Evolutionary conservation across 2,113 vertebrate genomes (phyloP).

Genomic region (Taxidea taxus): DNA sequence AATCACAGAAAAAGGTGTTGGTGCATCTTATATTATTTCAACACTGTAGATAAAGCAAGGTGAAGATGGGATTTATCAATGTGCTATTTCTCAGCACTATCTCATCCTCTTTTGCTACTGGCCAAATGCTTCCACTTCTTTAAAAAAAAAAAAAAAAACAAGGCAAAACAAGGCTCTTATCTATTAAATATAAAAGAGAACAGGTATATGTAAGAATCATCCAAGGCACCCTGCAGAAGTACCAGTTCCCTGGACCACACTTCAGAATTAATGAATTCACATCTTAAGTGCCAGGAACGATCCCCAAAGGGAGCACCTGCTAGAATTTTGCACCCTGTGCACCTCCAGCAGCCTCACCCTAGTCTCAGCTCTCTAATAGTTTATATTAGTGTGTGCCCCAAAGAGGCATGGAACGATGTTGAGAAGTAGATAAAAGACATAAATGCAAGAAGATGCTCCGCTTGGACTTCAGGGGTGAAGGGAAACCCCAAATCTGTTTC

Average conservation of each 20-base stretch:
- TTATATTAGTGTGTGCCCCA: neutral
- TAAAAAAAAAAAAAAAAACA: neutral
- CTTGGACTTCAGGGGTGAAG: neutral
- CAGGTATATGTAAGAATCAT: neutral
- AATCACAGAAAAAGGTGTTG: slow-evolving; percentile 16
- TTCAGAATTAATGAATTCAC: neutral
- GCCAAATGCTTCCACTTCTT: neutral
- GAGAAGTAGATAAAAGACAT: neutral
- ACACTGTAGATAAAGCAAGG: neutral
- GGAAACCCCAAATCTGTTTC: slow-evolving; percentile 29
- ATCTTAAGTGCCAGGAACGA: neutral
- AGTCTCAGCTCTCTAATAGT: neutral
- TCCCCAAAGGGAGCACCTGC: rapidly evolving
- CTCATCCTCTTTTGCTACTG: neutral
- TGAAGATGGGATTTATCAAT: neutral
- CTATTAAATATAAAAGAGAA: neutral
- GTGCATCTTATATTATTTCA: neutral
- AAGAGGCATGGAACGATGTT: neutral
- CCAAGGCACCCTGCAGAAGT: neutral
- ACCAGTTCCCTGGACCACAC: neutral
- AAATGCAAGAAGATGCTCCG: neutral
- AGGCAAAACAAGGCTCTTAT: neutral
- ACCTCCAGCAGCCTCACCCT: neutral
- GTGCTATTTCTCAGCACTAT: neutral
- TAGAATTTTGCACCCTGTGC: neutral